These are phyloP conservation scores for Ageneiosus marmoratus DNA, from an alignment of 2,113 vertebrate species.

Conservation along the genomic window DNA sequence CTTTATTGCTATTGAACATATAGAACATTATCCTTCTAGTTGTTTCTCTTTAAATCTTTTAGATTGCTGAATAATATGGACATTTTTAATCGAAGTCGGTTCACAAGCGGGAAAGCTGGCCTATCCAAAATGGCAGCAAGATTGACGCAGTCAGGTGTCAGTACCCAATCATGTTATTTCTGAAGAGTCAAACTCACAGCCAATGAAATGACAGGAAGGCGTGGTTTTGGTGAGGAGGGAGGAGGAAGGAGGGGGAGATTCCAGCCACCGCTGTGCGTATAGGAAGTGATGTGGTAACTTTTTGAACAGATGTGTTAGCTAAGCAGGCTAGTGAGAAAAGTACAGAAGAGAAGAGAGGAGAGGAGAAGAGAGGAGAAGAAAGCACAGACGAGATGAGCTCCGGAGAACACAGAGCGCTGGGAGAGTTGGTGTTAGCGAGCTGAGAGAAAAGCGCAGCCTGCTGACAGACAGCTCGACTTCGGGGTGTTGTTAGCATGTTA, in stretches of 20 bases:
- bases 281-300: slow-evolving; percentile 48
- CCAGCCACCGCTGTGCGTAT: background rate
- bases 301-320: slow-evolving; percentile 40
- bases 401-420: background rate
- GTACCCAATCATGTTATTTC: background rate
- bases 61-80: too few species aligned
- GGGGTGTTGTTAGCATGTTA: background rate
- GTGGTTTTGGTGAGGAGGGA: background rate
- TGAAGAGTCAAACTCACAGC: background rate
- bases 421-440: background rate
- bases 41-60: background rate
- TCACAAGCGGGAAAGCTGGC: background rate
- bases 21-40: background rate
- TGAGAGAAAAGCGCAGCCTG: background rate
- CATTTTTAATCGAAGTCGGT: background rate
- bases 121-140: background rate
- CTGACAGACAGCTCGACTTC: background rate
- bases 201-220: background rate
- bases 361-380: background rate
- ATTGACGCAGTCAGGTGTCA: background rate
- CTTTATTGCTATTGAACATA: background rate
- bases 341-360: background rate
- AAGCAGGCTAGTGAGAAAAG: background rate
- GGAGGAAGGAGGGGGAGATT: background rate
- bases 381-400: background rate